Evolutionary conservation across 2,797 vertebrate genomes (phyloP), one percentile per base, ranked within the genome.

Genomic region (Pangasius djambal): DNA sequence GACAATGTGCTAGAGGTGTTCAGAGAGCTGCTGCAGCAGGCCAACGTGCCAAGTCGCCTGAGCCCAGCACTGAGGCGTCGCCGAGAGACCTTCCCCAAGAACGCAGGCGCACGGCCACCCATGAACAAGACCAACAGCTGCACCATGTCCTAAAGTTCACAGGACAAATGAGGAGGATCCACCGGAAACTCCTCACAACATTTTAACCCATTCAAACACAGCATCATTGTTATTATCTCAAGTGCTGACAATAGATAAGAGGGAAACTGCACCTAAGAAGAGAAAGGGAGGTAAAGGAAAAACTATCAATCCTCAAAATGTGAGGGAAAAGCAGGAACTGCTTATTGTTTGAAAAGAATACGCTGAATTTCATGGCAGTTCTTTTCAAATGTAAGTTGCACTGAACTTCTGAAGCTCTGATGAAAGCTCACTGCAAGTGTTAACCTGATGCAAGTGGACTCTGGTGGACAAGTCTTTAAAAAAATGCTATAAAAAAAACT

Each of bases 71-170:
- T 98, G 52, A 95, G 96, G 79, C 95, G 96, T 83, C 97, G 98
- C 87, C 95, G 98, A 89, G 97, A 98, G 94, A 98, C 98, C 4
- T 96, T 98, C 77, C 97, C 97, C 7, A 97, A 96, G 83, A 96
- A 97, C 93, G 94, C 91, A 34, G 90, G 90, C 52, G 90, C 96
- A 83, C 91, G 97, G 89, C 98, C 97, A 0, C 98, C 97, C 88
- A 98, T 98, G 97, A 98, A 98, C 96, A 98, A 98, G 92, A 97
- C 98, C 94, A 98, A 98, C 95, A 98, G 97, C 94, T 98, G 98
- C 88, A 94, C 95, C 0, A 86, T 98, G 93, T 97, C 97, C 67
- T 98, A 96, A 85, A 69, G 44, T 50, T 85, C 83, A 84, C 28
- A 67, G 9, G 16, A 40, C 52, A 37, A 81, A 81, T 0, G 9